phyloP scores from a whole-genome alignment of 1,140 invertebrate species.

The Dendrolimus kikuchii region DNA sequence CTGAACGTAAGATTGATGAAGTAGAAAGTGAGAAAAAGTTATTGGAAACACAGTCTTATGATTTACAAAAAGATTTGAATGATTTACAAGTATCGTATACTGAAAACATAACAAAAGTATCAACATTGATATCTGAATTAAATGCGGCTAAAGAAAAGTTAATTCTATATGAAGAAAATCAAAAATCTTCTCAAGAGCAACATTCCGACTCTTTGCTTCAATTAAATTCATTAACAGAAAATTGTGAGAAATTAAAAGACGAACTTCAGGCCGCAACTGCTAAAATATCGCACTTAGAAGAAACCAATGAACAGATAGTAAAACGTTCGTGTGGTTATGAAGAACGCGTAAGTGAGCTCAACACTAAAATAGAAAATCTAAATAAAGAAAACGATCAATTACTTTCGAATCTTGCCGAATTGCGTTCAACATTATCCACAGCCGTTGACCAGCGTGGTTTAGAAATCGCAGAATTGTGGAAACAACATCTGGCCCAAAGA shows the following conservation, averaged over 20 bases:
- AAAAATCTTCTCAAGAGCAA: slow-evolving; percentile 11
- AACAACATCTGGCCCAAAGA: slow-evolving; percentile 74
- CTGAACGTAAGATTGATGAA: slow-evolving; percentile 1
- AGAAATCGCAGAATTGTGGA: slow-evolving; percentile 78
- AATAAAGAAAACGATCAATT: slow-evolving; percentile 60
- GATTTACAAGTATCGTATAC: slow-evolving; percentile 25
- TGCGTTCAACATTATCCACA: slow-evolving; percentile 55
- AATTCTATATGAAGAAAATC: slow-evolving; percentile 15
- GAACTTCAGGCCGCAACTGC: slow-evolving; percentile 34
- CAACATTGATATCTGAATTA: slow-evolving; percentile 23
- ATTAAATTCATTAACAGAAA: slow-evolving; percentile 52
- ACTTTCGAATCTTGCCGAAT: slow-evolving; percentile 53
- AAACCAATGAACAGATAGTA: slow-evolving; percentile 26
- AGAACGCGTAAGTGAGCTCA: slow-evolving; percentile 34
- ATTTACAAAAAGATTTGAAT: slow-evolving; percentile 36
- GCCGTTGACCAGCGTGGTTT: slow-evolving; percentile 76
- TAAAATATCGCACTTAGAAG: slow-evolving; percentile 28
- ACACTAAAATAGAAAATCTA: slow-evolving; percentile 40
- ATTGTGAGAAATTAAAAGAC: slow-evolving; percentile 47
- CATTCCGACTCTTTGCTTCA: slow-evolving; percentile 46
- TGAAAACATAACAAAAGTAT: slow-evolving; percentile 21
- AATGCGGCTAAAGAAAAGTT: slow-evolving; percentile 19
- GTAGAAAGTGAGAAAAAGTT: background rate
- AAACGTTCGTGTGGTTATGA: slow-evolving; percentile 25
- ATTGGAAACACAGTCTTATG: slow-evolving; percentile 2